These are phyloP conservation scores for Yasuhikotakia modesta DNA, from an alignment of 2,797 vertebrate species.

Conservation along the genomic window DNA sequence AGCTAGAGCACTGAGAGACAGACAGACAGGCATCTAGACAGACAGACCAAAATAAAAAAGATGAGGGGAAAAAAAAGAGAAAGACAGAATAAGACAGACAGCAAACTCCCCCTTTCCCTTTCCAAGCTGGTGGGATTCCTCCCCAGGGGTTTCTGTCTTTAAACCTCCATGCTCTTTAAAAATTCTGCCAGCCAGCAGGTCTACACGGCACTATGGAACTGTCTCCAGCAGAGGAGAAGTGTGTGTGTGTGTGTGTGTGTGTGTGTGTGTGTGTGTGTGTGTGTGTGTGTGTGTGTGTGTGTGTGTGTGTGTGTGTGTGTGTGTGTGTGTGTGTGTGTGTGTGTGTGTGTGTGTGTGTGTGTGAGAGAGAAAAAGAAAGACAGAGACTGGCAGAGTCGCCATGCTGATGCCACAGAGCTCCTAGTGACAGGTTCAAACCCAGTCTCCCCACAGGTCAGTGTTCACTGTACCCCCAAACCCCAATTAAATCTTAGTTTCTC, in stretches of 20 bases:
- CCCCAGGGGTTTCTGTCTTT: conserved; percentile 91
- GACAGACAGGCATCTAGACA: conserved; percentile 43
- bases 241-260: conserved; percentile 48
- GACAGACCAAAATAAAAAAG: conserved; percentile 49
- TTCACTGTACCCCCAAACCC: conserved; percentile 72
- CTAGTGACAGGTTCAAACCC: conserved; percentile 79
- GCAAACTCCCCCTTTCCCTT: conserved; percentile 82
- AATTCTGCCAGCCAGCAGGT: conserved; percentile 93
- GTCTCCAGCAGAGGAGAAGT: conserved; percentile 55
- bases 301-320: no score
- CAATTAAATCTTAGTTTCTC: conserved; percentile 68
- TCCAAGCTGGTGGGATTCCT: conserved; percentile 85
- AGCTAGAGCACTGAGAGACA: conserved; percentile 3
- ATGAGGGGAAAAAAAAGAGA: conserved; percentile 12
- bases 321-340: conserved; percentile 47
- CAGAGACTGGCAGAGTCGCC: conserved; percentile 77
- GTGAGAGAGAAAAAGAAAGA: conserved; percentile 8
- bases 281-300: conserved; percentile 7
- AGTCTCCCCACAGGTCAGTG: conserved; percentile 84
- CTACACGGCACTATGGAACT: conserved; percentile 86
- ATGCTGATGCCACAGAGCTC: conserved; percentile 77
- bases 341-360: conserved; percentile 27
- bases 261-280: conserved; percentile 34
- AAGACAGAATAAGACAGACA: conserved; percentile 35
- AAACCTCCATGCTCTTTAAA: conserved; percentile 94